Evolutionary conservation across 2,888 invertebrate species (phyloP).

Genomic region (Cyclophora albipunctata): DNA sequence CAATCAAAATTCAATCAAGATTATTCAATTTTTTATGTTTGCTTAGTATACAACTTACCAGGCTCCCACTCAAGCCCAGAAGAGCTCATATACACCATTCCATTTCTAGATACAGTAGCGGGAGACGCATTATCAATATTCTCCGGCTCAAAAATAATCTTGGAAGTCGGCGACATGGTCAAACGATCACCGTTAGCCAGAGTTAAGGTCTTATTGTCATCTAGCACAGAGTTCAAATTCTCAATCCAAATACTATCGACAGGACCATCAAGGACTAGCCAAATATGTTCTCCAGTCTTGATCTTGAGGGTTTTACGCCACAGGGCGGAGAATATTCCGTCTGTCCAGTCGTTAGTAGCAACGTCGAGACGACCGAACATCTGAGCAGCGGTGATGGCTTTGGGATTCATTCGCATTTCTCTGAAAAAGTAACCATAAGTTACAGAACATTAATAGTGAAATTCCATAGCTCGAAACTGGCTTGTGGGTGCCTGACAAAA

Average conservation of each 20-base stretch:
- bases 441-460: neutral
- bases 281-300: constrained; percentile 91
- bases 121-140: constrained; percentile 98
- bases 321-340: constrained; percentile 96
- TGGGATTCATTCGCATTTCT: constrained; percentile 99
- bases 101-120: constrained; percentile 95
- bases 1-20: neutral
- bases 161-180: constrained; percentile 94
- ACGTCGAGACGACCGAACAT: constrained; percentile 98
- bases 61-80: constrained; percentile 96
- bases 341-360: constrained; percentile 99
- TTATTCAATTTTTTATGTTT: neutral
- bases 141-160: constrained; percentile 97
- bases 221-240: constrained; percentile 96
- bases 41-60: constrained; percentile 43
- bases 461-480: neutral
- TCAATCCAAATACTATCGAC: constrained; percentile 99
- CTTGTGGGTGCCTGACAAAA: no score
- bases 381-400: constrained; percentile 96
- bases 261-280: constrained; percentile 96
- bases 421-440: constrained; percentile 45
- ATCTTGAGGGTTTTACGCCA: constrained; percentile 96
- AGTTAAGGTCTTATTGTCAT: constrained; percentile 96
- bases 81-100: constrained; percentile 98
- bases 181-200: constrained; percentile 96